Base-by-base conservation (phyloP, 2,113 vertebrate genomes). In the Istiophorus platypterus region DNA sequence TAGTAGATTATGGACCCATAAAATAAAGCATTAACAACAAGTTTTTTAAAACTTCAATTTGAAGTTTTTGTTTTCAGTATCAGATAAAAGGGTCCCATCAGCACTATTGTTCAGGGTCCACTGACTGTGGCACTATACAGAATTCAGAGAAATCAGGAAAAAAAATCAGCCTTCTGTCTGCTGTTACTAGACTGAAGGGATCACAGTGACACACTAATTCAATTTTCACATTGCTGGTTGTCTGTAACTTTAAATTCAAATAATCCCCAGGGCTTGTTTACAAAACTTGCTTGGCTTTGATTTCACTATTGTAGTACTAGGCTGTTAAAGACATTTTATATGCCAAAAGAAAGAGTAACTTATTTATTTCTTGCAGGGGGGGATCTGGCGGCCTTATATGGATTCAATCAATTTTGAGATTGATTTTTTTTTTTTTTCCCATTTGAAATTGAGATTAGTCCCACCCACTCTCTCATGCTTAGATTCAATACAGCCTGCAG, bases 381-480 rank as follows among this genome's bases (percentile, higher is more conserved):
- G 84, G 65, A n/a, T 81, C 80, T 77, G 70, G 83, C 59, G 61
- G 57, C 63, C 70, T 76, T 74, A 68, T 78, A 70, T 76, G 58
- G 45, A 81, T 72, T 75, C 56, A 72, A 63, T 85, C 26, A 52
- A 52, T 76, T 88, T 76, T 57, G 18, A 66, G 64, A 88, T 81
- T 49, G 49, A 80, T 82, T 68, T 56, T 64, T 49, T 69, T 78
- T 59, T 72, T 63, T 57, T 34, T 34, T 66, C 58, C 41, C 45
- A 69, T 80, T 76, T 80, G 79, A 82, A 76, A 85, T 73, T 72
- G 41, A 87, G 80, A 85, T 83, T n/a, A 79, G 74, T 78, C 70
- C 67, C 66, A 45, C 81, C 59, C 85, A 61, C 77, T 84, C 45
- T 51, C 64, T 70, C 37, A 26, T 54, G 22, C 39, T 71, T 24